Conservation (phyloP, 1,140 invertebrate genomes). For the Matsumurasca onukii region DNA sequence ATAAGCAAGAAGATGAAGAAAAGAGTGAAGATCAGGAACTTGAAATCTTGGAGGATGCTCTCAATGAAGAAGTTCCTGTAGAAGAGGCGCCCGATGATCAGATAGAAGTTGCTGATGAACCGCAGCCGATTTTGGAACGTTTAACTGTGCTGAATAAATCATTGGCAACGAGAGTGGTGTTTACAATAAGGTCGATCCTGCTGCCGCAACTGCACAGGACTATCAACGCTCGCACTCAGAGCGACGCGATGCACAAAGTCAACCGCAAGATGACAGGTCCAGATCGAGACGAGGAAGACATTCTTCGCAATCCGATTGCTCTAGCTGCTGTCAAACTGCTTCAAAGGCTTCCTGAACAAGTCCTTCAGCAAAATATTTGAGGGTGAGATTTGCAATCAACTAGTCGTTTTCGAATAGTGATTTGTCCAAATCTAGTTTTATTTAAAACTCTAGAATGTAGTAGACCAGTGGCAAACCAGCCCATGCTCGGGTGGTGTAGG, state of each 20-base stretch:
- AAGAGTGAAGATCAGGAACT: slow-evolving; percentile 41
- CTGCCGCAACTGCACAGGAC: slow-evolving; percentile 65
- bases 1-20: slow-evolving; percentile 40
- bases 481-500: too few species aligned
- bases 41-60: slow-evolving; percentile 41
- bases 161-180: slow-evolving; percentile 71
- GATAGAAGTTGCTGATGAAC: slow-evolving; percentile 39
- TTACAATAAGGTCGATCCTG: slow-evolving; percentile 59
- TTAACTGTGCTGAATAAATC: slow-evolving; percentile 61
- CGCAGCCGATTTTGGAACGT: slow-evolving; percentile 50
- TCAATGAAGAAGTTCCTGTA: slow-evolving; percentile 39
- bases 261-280: slow-evolving; percentile 62
- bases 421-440: too few species aligned
- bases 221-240: slow-evolving; percentile 70
- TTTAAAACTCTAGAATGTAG: too few species aligned
- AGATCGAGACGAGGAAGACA: slow-evolving; percentile 74
- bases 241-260: slow-evolving; percentile 54
- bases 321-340: slow-evolving; percentile 90
- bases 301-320: slow-evolving; percentile 87
- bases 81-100: slow-evolving; percentile 41
- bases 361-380: slow-evolving; percentile 76
- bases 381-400: too few species aligned
- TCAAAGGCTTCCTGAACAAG: slow-evolving; percentile 76
- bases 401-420: too few species aligned
- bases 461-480: too few species aligned